Conservation (phyloP, 2,888 invertebrate genomes). For the Drosophila neutralis region DNA sequence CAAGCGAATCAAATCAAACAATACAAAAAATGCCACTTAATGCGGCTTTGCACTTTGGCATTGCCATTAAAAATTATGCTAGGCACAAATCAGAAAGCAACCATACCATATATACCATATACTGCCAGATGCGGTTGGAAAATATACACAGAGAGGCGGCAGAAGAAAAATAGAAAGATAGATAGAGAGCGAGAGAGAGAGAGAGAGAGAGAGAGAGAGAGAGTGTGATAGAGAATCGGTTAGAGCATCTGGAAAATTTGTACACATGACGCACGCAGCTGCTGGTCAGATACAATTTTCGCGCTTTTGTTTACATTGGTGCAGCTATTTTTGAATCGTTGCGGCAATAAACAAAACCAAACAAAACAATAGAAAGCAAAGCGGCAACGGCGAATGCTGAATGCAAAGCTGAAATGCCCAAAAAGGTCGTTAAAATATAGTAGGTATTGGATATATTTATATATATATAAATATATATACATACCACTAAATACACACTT, state of each 20-base stretch:
- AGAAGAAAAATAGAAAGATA: background rate
- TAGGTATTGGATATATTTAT: background rate
- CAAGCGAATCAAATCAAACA: conserved; percentile 6
- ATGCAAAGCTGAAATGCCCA: conserved; percentile 29
- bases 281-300: conserved; percentile 56
- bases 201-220: background rate
- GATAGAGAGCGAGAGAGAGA: background rate
- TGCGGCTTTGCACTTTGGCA: conserved; percentile 73
- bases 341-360: conserved; percentile 73
- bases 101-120: conserved; percentile 23
- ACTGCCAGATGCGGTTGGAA: conserved; percentile 41
- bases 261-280: conserved; percentile 74
- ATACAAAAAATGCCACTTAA: conserved; percentile 59
- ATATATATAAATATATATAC: background rate
- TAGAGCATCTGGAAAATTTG: conserved; percentile 75
- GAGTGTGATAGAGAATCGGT: conserved; percentile 2
- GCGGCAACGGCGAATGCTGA: conserved; percentile 30
- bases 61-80: conserved; percentile 71
- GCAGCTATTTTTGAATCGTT: conserved; percentile 76
- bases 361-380: conserved; percentile 56
- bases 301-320: conserved; percentile 79
- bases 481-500: background rate
- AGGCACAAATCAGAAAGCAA: conserved; percentile 33
- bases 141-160: conserved; percentile 17
- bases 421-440: conserved; percentile 53